Evolutionary conservation across 2,113 vertebrate genomes (phyloP).

Genomic region (Seriola aureovittata): DNA sequence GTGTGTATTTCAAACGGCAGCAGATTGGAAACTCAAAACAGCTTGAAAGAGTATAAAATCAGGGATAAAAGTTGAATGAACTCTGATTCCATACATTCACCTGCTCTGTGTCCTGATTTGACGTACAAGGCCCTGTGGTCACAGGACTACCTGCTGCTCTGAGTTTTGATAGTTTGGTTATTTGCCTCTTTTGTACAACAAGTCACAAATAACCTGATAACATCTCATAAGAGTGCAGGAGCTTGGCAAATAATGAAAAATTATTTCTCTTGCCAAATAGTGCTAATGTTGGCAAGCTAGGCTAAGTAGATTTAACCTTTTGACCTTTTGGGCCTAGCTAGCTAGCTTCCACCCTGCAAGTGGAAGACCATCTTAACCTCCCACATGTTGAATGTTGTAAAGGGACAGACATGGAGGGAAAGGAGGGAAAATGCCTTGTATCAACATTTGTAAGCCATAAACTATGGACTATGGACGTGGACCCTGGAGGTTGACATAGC

Average conservation of each 20-base stretch:
- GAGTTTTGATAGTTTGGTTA: no score
- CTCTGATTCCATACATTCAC: no score
- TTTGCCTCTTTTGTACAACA: neutral
- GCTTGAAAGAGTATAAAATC: neutral
- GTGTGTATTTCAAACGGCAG: neutral
- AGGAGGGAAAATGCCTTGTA: neutral
- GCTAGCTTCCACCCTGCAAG: neutral
- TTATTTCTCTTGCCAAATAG: neutral
- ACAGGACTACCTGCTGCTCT: neutral
- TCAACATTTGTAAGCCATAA: neutral
- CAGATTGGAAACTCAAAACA: conserved; percentile 11
- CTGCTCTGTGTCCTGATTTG: no score
- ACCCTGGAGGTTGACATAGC: neutral
- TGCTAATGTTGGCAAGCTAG: neutral
- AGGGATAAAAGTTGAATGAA: no score
- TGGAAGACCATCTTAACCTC: neutral
- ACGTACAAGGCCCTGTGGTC: neutral
- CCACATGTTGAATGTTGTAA: neutral
- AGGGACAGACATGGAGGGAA: neutral
- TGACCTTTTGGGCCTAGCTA: neutral
- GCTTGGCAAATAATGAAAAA: neutral
- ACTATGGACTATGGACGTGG: no score
- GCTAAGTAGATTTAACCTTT: neutral
- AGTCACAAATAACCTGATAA: neutral
- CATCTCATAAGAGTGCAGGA: no score